Percentiles rank a stretch among this genome's conserved stretches.
These are phyloP conservation scores for Gambelia wislizenii DNA, from an alignment of 2,797 vertebrate genomes.

Conservation along the genomic window DNA sequence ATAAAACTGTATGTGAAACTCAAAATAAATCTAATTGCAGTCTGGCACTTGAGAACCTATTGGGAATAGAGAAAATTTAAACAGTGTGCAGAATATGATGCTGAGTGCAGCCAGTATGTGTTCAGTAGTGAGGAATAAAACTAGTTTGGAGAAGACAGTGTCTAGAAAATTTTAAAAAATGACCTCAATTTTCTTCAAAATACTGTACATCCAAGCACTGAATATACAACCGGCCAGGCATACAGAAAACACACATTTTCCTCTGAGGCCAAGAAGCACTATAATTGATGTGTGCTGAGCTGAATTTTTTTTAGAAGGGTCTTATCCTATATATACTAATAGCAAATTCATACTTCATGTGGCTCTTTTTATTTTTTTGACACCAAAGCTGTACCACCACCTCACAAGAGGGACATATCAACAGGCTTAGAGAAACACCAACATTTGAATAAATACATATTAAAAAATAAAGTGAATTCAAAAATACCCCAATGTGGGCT, in stretches of 20 bases:
- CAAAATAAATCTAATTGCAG: conserved; percentile 29
- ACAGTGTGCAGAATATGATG: not conserved
- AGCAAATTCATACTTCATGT: not conserved
- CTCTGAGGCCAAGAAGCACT: conserved; percentile 1
- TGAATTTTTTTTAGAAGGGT: not conserved
- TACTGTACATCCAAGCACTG: not conserved
- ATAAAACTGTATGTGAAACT: conserved; percentile 10
- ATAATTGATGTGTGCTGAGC: conserved; percentile 10
- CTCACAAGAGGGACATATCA: not conserved
- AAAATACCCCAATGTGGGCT: not conserved
- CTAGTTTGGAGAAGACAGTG: not conserved
- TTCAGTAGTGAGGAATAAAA: conserved; percentile 26
- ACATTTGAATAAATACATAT: too few species aligned
- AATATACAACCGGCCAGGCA: conserved; percentile 6
- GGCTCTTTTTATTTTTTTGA: not conserved
- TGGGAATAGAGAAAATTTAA: conserved; percentile 41
- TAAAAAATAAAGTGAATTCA: too few species aligned
- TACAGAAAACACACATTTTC: not conserved
- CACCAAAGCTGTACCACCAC: not conserved
- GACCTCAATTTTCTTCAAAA: not conserved
- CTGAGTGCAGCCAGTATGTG: conserved; percentile 19
- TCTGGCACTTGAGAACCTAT: conserved; percentile 6
- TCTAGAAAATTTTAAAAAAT: not conserved
- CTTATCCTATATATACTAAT: not conserved
- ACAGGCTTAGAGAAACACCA: too few species aligned